Base-by-base conservation (phyloP, 2,113 vertebrate genomes). In the Piliocolobus tephrosceles region DNA sequence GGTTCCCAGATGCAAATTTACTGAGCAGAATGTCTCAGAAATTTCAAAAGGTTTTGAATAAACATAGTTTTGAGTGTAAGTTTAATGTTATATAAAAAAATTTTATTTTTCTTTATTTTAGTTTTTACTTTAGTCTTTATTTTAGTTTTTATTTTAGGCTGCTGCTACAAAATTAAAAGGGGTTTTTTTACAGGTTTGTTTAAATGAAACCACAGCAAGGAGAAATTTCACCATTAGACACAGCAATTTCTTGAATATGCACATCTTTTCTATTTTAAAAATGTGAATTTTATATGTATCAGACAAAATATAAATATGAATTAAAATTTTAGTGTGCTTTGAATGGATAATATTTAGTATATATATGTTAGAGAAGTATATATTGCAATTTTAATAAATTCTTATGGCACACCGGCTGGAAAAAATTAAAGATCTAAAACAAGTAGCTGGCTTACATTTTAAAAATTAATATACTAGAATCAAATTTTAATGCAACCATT, bases 41-140 rank as follows among this genome's bases (percentile, higher is more conserved):
- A 75, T 90, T 81, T 68, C 23, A 88, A 79, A 92, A 90, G 32
- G 3, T n/a, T 83, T 93, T 91, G 30, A 96, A 61, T 7, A 88
- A 73, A 76, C 70, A 80, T 38, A 80, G 32, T 64, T 95, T 89
- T 91, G 45, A 52, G 30, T 87, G 8, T 52, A 76, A 58, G 17
- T 75, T 94, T 87, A 81, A 92, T 47, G 1, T 47, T 70, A 14
- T 61, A 27, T 82, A 4, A 72, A 66, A 73, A 18, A 35, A 27
- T 70, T 83, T 96, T 30, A 30, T 64, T 64, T 64, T 64, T 30
- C 61, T 64, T 90, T 25, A 58, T 88, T 81, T 85, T 84, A 32
- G 14, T 55, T 55, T 16, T 66, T 61, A 47, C 58, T 61, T 61
- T 55, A 55, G 18, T 55, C 20, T 90, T 50, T 91, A 73, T 72